phyloP scores from a whole-genome alignment of 1,140 invertebrate genomes.

The Diploscapter pachys region DNA sequence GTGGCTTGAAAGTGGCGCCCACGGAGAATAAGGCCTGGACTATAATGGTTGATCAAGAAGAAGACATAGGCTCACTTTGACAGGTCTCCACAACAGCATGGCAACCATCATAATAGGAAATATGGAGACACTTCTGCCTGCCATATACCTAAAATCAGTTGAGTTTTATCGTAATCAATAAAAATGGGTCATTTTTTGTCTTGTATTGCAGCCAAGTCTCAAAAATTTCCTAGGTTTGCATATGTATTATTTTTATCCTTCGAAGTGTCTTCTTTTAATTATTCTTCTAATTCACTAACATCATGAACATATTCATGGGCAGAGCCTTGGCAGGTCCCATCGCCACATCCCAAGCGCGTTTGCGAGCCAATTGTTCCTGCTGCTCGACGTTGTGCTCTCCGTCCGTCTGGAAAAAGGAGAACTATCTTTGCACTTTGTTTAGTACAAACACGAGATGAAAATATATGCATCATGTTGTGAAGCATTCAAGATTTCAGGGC shows the following conservation, averaged over 20 bases:
- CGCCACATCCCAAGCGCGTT: conserved; percentile 93
- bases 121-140: conserved; percentile 71
- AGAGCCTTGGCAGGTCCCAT: conserved; percentile 84
- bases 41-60: too few species aligned
- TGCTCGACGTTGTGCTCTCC: conserved; percentile 16
- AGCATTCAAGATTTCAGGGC: too few species aligned
- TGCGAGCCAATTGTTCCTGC: conserved; percentile 38
- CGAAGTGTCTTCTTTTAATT: too few species aligned
- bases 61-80: conserved; percentile 62
- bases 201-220: too few species aligned
- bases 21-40: conserved; percentile 79
- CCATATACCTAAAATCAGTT: conserved; percentile 12
- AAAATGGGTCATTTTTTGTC: too few species aligned
- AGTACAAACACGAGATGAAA: too few species aligned
- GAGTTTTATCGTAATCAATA: too few species aligned
- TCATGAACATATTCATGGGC: conserved; percentile 98
- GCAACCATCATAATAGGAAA: conserved; percentile 99
- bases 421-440: neutral
- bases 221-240: too few species aligned
- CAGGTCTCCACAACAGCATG: conserved; percentile 90
- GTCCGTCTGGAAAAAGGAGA: conserved; percentile 22
- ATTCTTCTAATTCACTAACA: conserved; percentile 76
- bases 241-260: too few species aligned
- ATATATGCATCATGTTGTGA: too few species aligned
- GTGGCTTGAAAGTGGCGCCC: conserved; percentile 67